Evolutionary conservation across 2,888 invertebrate species (phyloP).

Genomic region (Sturmia bella): DNA sequence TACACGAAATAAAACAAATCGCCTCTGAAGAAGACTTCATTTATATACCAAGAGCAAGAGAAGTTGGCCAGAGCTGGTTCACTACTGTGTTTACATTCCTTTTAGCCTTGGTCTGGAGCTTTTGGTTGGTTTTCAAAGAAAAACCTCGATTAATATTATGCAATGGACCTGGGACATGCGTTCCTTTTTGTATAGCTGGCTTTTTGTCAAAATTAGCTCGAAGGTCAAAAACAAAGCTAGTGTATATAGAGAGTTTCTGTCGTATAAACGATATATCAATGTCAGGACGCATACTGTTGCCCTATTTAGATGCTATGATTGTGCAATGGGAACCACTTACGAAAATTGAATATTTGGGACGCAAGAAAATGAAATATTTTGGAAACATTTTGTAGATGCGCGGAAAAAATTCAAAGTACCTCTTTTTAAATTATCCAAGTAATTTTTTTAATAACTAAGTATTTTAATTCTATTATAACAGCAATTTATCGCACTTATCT

Average conservation of each 20-base stretch:
- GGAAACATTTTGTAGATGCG: constrained; percentile 85
- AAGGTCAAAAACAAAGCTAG: constrained; percentile 86
- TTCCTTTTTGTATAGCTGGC: constrained; percentile 92
- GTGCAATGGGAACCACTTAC: constrained; percentile 95
- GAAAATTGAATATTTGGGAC: constrained; percentile 70
- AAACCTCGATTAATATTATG: constrained; percentile 92
- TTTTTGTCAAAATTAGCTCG: constrained; percentile 88
- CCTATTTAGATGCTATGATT: constrained; percentile 91
- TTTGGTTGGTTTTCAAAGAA: constrained; percentile 87
- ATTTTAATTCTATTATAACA: too few species aligned
- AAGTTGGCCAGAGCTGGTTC: constrained; percentile 92
- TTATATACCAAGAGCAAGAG: constrained; percentile 90
- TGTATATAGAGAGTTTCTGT: constrained; percentile 98
- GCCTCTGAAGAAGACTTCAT: constrained; percentile 83
- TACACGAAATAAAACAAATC: constrained; percentile 80
- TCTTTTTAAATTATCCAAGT: too few species aligned
- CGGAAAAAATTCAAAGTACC: too few species aligned
- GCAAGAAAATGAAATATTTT: constrained; percentile 86
- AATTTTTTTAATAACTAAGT: too few species aligned
- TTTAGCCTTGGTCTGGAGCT: constrained; percentile 86
- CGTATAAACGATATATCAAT: constrained; percentile 94
- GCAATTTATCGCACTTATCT: too few species aligned
- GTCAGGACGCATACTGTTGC: constrained; percentile 92
- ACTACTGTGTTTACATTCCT: constrained; percentile 91
- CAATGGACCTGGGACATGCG: constrained; percentile 98